These are phyloP conservation scores for Valencia hispanica DNA, from an alignment of 2,797 vertebrate species.

Conservation along the genomic window DNA sequence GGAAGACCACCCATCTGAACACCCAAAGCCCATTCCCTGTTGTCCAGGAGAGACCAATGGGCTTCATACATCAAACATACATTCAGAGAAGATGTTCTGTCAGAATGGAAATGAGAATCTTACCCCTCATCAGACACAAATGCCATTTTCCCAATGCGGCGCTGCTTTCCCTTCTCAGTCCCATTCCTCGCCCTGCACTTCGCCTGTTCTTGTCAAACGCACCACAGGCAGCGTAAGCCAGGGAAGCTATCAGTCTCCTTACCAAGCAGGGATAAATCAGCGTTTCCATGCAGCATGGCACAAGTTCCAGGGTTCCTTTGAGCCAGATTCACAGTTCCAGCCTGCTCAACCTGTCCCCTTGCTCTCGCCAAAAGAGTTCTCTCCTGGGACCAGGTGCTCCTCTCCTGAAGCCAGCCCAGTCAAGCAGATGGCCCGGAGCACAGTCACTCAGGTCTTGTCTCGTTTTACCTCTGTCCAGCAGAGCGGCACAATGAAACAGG, in stretches of 20 bases:
- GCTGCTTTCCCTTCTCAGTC: slow-evolving; percentile 79
- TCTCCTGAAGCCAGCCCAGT: slow-evolving; percentile 82
- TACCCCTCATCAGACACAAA: slow-evolving; percentile 54
- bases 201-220: slow-evolving; percentile 83
- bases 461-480: slow-evolving; percentile 88
- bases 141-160: slow-evolving; percentile 74
- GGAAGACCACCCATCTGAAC: slow-evolving; percentile 43
- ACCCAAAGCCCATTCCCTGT: slow-evolving; percentile 54
- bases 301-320: slow-evolving; percentile 89
- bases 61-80: slow-evolving; percentile 41
- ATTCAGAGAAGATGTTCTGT: slow-evolving; percentile 37
- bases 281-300: slow-evolving; percentile 96
- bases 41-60: slow-evolving; percentile 51
- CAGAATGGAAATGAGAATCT: slow-evolving; percentile 52
- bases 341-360: slow-evolving; percentile 72
- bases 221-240: slow-evolving; percentile 70
- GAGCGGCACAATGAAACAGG: slow-evolving; percentile 78
- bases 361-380: slow-evolving; percentile 56
- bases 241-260: slow-evolving; percentile 89
- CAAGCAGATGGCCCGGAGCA: slow-evolving; percentile 93
- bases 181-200: slow-evolving; percentile 85
- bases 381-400: slow-evolving; percentile 60
- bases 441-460: slow-evolving; percentile 93
- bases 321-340: slow-evolving; percentile 86
- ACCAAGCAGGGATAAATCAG: slow-evolving; percentile 95